phyloP scores from a whole-genome alignment of 2,888 invertebrate species.

The Drosophila subquinaria region DNA sequence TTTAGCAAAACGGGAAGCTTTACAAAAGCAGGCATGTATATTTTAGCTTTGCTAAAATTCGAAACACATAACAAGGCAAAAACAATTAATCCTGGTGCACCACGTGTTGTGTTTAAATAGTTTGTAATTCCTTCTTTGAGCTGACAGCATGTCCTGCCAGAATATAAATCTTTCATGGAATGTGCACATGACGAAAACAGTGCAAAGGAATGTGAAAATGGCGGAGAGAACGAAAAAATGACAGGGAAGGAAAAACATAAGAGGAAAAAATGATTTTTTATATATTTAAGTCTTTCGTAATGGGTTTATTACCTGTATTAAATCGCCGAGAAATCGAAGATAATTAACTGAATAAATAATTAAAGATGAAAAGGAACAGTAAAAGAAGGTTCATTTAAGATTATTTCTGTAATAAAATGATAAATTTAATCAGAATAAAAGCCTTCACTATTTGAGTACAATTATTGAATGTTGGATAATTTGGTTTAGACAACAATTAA shows the following conservation, averaged over 20 bases:
- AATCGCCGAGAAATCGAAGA: not conserved
- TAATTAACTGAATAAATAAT: not conserved
- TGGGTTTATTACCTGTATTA: too few species aligned
- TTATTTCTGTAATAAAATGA: too few species aligned
- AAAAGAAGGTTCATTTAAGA: too few species aligned
- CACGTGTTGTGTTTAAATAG: constrained; percentile 7
- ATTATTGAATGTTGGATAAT: too few species aligned
- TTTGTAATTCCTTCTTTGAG: constrained; percentile 2
- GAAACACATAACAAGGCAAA: not conserved
- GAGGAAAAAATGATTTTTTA: too few species aligned
- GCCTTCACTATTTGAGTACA: not conserved
- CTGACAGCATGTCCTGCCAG: not conserved
- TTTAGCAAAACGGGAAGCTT: not conserved
- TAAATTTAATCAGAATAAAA: too few species aligned
- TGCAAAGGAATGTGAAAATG: not conserved
- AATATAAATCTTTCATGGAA: not conserved
- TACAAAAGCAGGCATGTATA: not conserved
- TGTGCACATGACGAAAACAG: constrained; percentile 7
- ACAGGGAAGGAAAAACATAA: not conserved
- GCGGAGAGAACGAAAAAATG: not conserved
- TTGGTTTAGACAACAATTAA: constrained; percentile 29
- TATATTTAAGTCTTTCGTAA: too few species aligned
- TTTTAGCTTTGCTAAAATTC: not conserved
- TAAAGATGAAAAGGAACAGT: too few species aligned
- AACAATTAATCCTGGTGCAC: constrained; percentile 1